Evolutionary conservation across 1,140 invertebrate genomes (phyloP).

Genomic region (Streblospio benedicti): DNA sequence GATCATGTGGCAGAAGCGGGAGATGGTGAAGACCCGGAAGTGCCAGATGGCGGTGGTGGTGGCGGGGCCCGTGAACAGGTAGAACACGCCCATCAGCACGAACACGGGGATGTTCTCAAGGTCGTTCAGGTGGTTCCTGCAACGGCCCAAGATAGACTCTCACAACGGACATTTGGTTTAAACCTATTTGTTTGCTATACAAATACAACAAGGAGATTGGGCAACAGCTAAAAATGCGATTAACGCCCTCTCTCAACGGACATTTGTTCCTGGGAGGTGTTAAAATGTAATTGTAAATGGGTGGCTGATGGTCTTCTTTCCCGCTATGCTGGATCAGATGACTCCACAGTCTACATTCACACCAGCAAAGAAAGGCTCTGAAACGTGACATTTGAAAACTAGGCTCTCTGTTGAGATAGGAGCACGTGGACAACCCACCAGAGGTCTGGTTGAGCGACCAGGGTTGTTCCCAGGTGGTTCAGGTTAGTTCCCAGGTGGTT

Average conservation of each 20-base stretch:
- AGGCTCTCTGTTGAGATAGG: too few relatives aligned
- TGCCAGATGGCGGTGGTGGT: slow-evolving; percentile 51
- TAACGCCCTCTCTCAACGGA: neutral
- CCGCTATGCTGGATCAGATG: neutral
- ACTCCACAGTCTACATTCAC: too few relatives aligned
- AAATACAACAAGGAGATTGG: neutral
- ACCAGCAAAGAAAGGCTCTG: too few relatives aligned
- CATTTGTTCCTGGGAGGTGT: neutral
- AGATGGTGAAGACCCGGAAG: slow-evolving; percentile 54
- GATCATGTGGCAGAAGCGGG: slow-evolving; percentile 55
- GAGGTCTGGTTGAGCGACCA: too few relatives aligned
- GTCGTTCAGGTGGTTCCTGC: slow-evolving; percentile 61
- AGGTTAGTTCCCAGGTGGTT: too few relatives aligned
- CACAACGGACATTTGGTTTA: neutral
- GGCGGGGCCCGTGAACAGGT: slow-evolving; percentile 54
- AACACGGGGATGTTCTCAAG: slow-evolving; percentile 62
- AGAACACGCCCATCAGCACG: slow-evolving; percentile 54
- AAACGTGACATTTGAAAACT: too few relatives aligned
- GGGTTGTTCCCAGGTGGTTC: too few relatives aligned
- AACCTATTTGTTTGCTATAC: neutral
- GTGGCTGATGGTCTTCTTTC: neutral
- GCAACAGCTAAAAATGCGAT: neutral
- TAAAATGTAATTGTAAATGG: neutral
- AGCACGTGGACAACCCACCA: too few relatives aligned
- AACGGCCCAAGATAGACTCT: slow-evolving; percentile 18